Evolutionary conservation across 1,140 invertebrate species (phyloP).

Genomic region (Capitella teleta): DNA sequence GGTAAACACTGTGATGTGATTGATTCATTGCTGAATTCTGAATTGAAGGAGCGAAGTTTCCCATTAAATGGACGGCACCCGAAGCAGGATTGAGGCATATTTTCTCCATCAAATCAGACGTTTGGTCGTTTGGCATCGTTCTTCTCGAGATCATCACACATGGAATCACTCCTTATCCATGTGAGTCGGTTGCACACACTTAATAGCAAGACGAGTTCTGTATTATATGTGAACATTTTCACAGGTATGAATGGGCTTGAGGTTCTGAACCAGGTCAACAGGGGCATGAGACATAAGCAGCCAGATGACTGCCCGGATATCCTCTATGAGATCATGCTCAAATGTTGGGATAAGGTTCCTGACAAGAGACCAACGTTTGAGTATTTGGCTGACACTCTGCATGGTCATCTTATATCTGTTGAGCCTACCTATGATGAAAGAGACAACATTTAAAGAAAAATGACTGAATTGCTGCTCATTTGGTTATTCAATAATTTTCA

Average conservation of each 20-base stretch:
- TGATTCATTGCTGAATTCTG: too few relatives aligned
- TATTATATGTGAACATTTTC: too few relatives aligned
- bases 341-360: conserved; percentile 6
- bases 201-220: too few relatives aligned
- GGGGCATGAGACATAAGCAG: neutral
- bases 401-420: too few relatives aligned
- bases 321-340: conserved; percentile 8
- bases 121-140: conserved; percentile 98
- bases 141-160: conserved; percentile 96
- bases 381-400: too few relatives aligned
- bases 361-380: conserved; percentile 10
- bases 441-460: too few relatives aligned
- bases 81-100: conserved; percentile 98
- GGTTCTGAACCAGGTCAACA: neutral
- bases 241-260: neutral
- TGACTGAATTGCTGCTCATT: too few relatives aligned
- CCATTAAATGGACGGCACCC: conserved; percentile 95
- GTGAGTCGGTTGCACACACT: too few relatives aligned
- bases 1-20: too few relatives aligned
- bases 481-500: too few relatives aligned
- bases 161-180: conserved; percentile 89
- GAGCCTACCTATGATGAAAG: too few relatives aligned
- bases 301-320: conserved; percentile 1
- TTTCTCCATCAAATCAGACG: conserved; percentile 99
- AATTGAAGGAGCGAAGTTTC: conserved; percentile 75